A percentile compares a stretch with the other conserved stretches of the same genome.
These are phyloP conservation scores for Diabrotica balteata DNA, from an alignment of 2,888 invertebrate species.

Conservation along the genomic window DNA sequence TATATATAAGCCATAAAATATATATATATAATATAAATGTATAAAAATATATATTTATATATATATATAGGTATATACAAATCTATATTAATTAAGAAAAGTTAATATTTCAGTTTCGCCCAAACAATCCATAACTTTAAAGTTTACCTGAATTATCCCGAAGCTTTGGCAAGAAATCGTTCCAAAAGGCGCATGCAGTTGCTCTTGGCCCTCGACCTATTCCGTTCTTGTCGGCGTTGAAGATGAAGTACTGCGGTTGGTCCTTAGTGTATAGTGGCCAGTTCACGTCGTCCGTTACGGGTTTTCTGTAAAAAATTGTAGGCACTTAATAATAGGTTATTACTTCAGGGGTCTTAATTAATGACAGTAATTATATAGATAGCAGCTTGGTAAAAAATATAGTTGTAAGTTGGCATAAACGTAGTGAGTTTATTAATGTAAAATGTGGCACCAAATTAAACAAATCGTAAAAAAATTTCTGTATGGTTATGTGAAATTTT, in stretches of 20 bases:
- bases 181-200: slow-evolving; percentile 95
- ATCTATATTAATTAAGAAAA: no score
- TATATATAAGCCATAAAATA: no score
- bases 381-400: background rate
- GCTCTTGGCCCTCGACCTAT: slow-evolving; percentile 79
- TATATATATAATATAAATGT: no score
- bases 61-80: no score
- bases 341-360: background rate
- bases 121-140: background rate
- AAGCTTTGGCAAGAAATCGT: slow-evolving; percentile 90
- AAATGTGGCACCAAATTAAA: no score
- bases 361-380: slow-evolving; percentile 1
- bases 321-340: slow-evolving; percentile 19
- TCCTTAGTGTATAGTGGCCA: slow-evolving; percentile 90
- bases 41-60: no score
- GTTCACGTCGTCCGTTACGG: slow-evolving; percentile 73
- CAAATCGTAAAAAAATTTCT: no score
- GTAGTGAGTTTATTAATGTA: no score
- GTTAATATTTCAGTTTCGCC: no score
- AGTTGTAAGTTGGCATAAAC: no score
- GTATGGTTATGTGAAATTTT: no score
- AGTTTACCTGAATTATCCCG: slow-evolving; percentile 72
- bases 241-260: slow-evolving; percentile 88
- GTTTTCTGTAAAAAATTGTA: slow-evolving; percentile 62
- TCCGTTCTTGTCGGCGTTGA: slow-evolving; percentile 81